Conservation (phyloP, 2,797 vertebrate genomes). For the Anas bahamensis region DNA sequence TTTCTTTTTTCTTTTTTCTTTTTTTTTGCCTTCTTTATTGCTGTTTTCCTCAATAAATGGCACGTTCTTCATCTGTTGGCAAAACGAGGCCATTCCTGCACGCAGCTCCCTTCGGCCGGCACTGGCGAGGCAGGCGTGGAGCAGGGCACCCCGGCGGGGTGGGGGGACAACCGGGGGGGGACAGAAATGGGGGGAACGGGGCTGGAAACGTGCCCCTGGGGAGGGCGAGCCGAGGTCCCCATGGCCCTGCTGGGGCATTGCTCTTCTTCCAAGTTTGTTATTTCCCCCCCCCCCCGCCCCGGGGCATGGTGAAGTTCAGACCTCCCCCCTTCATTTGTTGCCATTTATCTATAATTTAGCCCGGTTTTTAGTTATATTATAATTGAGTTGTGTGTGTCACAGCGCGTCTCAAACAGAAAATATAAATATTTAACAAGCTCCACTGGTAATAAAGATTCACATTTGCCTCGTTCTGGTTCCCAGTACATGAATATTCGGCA, state of each 20-base stretch:
- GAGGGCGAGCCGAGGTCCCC: not conserved
- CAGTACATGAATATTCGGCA: constrained; percentile 62
- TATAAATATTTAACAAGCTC: constrained; percentile 74
- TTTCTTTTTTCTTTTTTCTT: not conserved
- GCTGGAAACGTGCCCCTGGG: not conserved
- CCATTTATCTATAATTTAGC: constrained; percentile 53
- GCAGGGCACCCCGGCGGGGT: not conserved
- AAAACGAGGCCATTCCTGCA: not conserved
- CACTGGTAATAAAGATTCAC: constrained; percentile 70
- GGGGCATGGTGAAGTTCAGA: not conserved
- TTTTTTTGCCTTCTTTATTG: not conserved
- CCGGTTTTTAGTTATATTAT: constrained; percentile 37
- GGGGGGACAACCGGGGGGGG: not conserved
- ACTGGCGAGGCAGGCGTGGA: not conserved
- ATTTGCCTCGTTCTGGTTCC: constrained; percentile 57
- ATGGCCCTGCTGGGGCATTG: not conserved
- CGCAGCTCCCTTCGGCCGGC: rapidly evolving
- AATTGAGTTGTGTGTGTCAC: constrained; percentile 66
- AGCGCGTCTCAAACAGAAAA: constrained; percentile 64
- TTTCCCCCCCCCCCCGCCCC: not conserved
- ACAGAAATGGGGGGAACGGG: not conserved
- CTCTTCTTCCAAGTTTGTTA: not conserved
- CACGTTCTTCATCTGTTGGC: not conserved
- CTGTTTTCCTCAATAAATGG: not conserved
- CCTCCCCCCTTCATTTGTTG: constrained; percentile 27